phyloP scores from a whole-genome alignment of 2,113 vertebrate species.

The Atrichornis clamosus region DNA sequence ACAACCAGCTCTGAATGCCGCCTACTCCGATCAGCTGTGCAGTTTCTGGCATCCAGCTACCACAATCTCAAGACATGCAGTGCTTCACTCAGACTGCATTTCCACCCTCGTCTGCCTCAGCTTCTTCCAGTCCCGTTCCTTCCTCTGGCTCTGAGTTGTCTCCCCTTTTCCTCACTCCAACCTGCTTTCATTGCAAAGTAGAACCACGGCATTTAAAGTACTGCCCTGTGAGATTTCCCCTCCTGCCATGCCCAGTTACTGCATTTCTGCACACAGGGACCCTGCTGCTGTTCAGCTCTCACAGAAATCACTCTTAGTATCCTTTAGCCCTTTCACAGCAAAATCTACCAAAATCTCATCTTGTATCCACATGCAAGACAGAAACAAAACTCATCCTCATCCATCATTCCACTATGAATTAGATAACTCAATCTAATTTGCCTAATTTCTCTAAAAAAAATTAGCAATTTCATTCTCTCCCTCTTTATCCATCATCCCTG shows the following conservation, averaged over 20 bases:
- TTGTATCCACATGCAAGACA: not conserved
- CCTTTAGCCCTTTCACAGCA: not conserved
- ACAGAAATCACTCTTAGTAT: not conserved
- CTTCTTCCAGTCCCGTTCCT: not conserved
- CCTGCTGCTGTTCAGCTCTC: not conserved
- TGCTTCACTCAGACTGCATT: not conserved
- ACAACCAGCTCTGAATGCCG: not conserved
- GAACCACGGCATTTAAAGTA: not conserved
- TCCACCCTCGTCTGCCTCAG: not conserved
- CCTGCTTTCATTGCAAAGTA: not conserved
- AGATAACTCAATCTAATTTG: conserved; percentile 23
- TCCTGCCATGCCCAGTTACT: not conserved
- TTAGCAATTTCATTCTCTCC: not conserved
- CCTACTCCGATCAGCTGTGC: not conserved
- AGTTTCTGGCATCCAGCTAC: not conserved
- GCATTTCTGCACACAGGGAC: not conserved
- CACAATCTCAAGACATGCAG: not conserved
- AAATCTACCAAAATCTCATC: not conserved
- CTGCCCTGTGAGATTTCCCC: not conserved
- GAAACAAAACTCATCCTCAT: conserved; percentile 15
- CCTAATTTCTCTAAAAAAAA: conserved; percentile 18
- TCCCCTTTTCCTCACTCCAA: not conserved
- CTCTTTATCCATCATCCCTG: conserved; percentile 23
- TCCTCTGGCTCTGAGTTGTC: not conserved
- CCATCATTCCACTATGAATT: conserved; percentile 39